Evolutionary conservation across 2,797 vertebrate species (phyloP).

Genomic region (Otus scops): DNA sequence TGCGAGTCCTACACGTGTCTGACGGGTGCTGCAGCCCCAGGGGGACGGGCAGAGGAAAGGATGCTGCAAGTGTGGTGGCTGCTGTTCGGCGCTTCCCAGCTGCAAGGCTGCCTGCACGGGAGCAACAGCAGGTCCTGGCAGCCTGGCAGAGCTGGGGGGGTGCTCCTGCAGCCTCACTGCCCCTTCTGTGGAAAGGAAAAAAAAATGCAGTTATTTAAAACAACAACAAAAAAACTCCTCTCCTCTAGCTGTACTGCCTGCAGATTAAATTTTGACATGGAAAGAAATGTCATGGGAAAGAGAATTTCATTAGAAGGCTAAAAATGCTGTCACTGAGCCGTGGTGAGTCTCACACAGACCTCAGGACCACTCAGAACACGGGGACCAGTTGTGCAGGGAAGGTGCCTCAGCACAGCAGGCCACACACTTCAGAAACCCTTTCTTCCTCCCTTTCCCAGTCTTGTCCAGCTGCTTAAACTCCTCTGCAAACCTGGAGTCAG

Average conservation of each 20-base stretch:
- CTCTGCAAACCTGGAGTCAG: background rate
- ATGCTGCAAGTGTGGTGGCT: background rate
- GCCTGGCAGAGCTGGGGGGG: background rate
- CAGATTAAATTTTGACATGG: background rate
- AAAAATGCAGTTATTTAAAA: background rate
- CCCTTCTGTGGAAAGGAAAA: background rate
- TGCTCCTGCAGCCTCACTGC: background rate
- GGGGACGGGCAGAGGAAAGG: background rate
- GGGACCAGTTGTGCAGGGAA: background rate
- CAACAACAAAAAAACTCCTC: fast-evolving
- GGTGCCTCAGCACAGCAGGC: background rate
- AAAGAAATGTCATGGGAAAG: background rate
- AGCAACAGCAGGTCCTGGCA: background rate
- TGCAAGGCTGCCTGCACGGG: background rate
- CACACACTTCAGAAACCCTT: background rate
- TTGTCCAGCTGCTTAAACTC: background rate
- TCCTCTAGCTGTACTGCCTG: background rate
- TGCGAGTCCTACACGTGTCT: fast-evolving
- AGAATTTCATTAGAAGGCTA: background rate
- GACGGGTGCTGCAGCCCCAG: background rate
- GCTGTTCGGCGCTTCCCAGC: background rate
- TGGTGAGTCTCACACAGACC: fast-evolving
- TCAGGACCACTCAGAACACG: fast-evolving
- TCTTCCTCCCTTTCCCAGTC: background rate
- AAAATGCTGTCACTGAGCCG: background rate